Evolutionary conservation across 2,888 invertebrate genomes (phyloP).

Genomic region (Seira ritae): DNA sequence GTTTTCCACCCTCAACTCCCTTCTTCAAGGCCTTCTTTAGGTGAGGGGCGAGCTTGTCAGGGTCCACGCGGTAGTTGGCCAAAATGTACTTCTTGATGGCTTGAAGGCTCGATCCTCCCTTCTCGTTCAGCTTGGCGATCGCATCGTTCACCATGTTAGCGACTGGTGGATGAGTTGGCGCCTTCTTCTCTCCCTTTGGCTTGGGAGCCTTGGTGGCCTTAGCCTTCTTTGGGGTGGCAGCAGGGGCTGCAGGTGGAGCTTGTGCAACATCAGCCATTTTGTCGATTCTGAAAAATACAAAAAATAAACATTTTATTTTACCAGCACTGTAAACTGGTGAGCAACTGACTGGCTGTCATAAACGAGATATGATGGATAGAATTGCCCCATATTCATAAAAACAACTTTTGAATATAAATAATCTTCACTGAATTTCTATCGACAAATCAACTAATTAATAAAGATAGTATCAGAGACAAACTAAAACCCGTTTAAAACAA

Average conservation of each 20-base stretch:
- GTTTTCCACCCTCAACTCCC: conserved; percentile 54
- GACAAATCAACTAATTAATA: no score
- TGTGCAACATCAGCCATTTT: conserved; percentile 45
- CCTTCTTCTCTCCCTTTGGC: conserved; percentile 20
- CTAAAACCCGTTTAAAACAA: no score
- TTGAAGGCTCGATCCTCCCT: conserved; percentile 65
- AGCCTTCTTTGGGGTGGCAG: conserved; percentile 41
- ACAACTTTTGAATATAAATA: no score
- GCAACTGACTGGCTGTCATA: neutral
- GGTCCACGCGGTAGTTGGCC: conserved; percentile 65
- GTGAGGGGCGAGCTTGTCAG: conserved; percentile 61
- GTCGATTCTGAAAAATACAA: conserved; percentile 11
- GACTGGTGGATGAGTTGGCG: conserved; percentile 62
- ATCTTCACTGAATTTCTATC: no score
- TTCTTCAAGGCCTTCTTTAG: conserved; percentile 62
- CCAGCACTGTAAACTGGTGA: neutral
- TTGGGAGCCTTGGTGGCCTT: conserved; percentile 36
- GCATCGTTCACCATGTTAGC: conserved; percentile 67
- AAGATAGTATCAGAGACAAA: no score
- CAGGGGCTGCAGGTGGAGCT: conserved; percentile 29
- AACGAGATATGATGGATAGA: no score
- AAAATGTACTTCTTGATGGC: conserved; percentile 70
- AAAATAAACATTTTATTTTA: conserved; percentile 33
- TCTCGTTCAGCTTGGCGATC: conserved; percentile 66
- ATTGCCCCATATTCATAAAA: no score